phyloP scores from a whole-genome alignment of 2,888 invertebrate species.

The Cryptosula pallasiana region DNA sequence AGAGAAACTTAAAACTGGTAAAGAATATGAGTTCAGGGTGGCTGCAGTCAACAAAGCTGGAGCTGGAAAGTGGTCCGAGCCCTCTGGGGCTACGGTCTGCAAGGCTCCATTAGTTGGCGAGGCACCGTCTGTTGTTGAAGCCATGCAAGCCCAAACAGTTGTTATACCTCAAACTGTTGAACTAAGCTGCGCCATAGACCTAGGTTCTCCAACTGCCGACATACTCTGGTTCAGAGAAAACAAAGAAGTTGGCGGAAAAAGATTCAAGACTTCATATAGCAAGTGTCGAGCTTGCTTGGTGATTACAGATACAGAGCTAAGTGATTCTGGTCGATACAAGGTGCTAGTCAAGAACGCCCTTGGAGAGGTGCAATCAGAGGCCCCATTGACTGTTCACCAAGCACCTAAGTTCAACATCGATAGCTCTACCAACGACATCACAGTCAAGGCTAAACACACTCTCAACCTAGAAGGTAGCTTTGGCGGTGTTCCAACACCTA shows the following conservation, averaged over 20 bases:
- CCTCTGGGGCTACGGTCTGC: not conserved
- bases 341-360: constrained; percentile 35
- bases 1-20: constrained; percentile 34
- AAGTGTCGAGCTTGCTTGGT: not conserved
- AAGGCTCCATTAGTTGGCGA: constrained; percentile 37
- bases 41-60: constrained; percentile 84
- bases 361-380: constrained; percentile 30
- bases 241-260: not conserved
- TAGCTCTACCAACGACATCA: not conserved
- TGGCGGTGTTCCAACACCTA: constrained; percentile 8
- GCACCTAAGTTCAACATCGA: constrained; percentile 25
- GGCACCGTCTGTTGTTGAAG: constrained; percentile 41
- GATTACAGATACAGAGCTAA: not conserved
- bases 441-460: constrained; percentile 7
- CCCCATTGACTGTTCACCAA: constrained; percentile 26
- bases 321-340: constrained; percentile 34
- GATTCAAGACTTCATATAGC: not conserved
- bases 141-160: constrained; percentile 40
- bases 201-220: constrained; percentile 46
- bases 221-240: constrained; percentile 38
- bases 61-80: constrained; percentile 61
- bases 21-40: constrained; percentile 73
- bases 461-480: constrained; percentile 27
- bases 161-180: constrained; percentile 44
- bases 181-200: constrained; percentile 42